Conservation (phyloP, 2,797 vertebrate genomes). For the Micrastur ruficollis region DNA sequence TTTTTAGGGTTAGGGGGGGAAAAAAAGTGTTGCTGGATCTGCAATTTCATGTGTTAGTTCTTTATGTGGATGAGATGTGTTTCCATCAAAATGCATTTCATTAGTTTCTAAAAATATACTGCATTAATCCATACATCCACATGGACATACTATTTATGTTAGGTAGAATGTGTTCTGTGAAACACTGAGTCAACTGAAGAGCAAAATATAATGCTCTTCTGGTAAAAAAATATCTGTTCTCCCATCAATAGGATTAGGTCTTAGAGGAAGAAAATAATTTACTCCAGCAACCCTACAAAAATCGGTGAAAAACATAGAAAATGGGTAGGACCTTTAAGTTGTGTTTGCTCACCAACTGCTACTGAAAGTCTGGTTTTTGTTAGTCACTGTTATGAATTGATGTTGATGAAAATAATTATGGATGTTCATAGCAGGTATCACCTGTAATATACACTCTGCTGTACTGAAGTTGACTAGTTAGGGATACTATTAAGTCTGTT, state of each 20-base stretch:
- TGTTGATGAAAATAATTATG: not conserved
- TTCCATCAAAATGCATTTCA: not conserved
- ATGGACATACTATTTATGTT: not conserved
- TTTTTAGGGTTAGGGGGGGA: not conserved
- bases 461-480: not conserved
- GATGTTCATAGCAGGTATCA: not conserved
- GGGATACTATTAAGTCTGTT: not conserved
- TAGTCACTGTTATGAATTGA: not conserved
- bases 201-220: not conserved
- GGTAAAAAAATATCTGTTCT: not conserved
- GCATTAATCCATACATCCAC: not conserved
- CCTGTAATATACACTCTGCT: not conserved
- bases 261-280: not conserved
- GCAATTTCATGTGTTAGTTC: not conserved
- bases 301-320: not conserved
- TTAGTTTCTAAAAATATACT: not conserved
- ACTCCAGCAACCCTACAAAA: not conserved
- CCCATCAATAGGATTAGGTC: not conserved
- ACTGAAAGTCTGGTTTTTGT: not conserved
- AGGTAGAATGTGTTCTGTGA: not conserved
- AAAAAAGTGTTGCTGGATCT: not conserved
- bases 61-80: not conserved
- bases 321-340: not conserved
- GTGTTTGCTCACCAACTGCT: not conserved
- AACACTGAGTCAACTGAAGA: not conserved